Evolutionary conservation across 2,113 vertebrate genomes (phyloP), one percentile per base, ranked within the genome.

Genomic region (Eidolon helvum): DNA sequence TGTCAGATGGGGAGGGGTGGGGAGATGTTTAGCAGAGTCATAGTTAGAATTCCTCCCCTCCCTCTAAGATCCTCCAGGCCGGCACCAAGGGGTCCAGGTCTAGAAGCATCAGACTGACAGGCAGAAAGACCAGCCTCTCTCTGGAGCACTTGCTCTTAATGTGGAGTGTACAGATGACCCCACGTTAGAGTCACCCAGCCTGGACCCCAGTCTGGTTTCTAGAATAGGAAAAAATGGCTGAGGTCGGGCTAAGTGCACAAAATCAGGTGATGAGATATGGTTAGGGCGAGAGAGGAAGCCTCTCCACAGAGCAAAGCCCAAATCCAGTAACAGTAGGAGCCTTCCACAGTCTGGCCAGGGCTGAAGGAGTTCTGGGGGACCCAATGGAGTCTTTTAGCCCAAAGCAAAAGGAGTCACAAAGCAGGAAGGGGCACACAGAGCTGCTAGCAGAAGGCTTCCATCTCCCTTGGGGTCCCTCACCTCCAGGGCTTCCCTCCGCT

Each of bases 401-500:
- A 91, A n/a, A 87, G 65, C 63, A 80, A 90, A 92, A 63, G 43
- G 86, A 91, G 69, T 40, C 6, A 2, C n/a, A 5, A n/a, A 71
- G 45, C 40, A 75, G 38, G 4, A 79, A 90, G 74, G 30, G 19
- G 35, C 45, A 35, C 28, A 14, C 5, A 43, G n/a, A 71, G 79
- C 22, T 38, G 40, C 40, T 24, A 12, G 18, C 24, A 10, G 21
- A 14, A 5, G 69, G 33, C 35, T 57, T 18, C 40, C 40, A 0
- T n/a, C 61, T 75, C 79, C 83, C 30, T 28, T 0, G 0, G 3
- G 59, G n/a, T 26, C 87, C 55, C 98, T 98, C 97, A 99, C 99
- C 99, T 99, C 99, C 97, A 99, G 96, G 91, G 99, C 99, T 97
- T 99, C 99, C 95, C 99, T 99, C 80, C 99, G 99, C 98, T 99